Evolutionary conservation across 2,797 vertebrate genomes (phyloP).

Genomic region (Pseudopleuronectes americanus): DNA sequence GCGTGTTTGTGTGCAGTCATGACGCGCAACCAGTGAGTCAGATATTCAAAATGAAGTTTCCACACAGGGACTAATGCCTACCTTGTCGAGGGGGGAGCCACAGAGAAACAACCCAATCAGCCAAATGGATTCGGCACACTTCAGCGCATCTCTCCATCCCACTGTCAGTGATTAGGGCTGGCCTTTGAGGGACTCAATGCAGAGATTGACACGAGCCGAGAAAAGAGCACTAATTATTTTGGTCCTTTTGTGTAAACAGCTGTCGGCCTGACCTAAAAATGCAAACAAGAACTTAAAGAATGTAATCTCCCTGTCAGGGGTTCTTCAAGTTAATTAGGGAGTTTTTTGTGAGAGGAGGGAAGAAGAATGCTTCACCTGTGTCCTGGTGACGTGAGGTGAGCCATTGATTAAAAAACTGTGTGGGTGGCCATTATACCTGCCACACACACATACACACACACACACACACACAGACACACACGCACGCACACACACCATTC

Average conservation of each 20-base stretch:
- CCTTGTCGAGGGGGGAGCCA: slow-evolving; percentile 20
- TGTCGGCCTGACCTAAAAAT: too few species aligned
- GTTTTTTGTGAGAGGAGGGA: background rate
- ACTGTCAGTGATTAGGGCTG: slow-evolving; percentile 10
- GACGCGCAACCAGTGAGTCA: slow-evolving; percentile 61
- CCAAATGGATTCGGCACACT: slow-evolving; percentile 55
- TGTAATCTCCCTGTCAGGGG: too few species aligned
- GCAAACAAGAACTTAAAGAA: too few species aligned
- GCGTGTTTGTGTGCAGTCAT: slow-evolving; percentile 21
- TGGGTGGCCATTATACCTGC: slow-evolving; percentile 47
- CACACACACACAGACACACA: slow-evolving; percentile 23
- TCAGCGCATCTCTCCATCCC: background rate
- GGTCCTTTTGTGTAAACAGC: background rate
- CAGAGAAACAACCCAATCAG: slow-evolving; percentile 44
- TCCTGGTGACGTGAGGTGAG: slow-evolving; percentile 36
- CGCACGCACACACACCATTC: slow-evolving; percentile 25
- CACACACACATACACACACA: slow-evolving; percentile 22
- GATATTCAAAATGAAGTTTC: slow-evolving; percentile 66
- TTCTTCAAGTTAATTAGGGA: too few species aligned
- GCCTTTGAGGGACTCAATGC: slow-evolving; percentile 49
- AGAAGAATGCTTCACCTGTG: slow-evolving; percentile 42
- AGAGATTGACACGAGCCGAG: background rate
- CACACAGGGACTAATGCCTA: slow-evolving; percentile 44
- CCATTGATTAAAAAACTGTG: slow-evolving; percentile 54
- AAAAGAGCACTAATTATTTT: slow-evolving; percentile 3